Evolutionary conservation across 30 jellyfish, hydroid and myxozoan species (phyloP), one percentile per base, ranked within the genome.

Genomic region (Chrysaora quinquecirrha): DNA sequence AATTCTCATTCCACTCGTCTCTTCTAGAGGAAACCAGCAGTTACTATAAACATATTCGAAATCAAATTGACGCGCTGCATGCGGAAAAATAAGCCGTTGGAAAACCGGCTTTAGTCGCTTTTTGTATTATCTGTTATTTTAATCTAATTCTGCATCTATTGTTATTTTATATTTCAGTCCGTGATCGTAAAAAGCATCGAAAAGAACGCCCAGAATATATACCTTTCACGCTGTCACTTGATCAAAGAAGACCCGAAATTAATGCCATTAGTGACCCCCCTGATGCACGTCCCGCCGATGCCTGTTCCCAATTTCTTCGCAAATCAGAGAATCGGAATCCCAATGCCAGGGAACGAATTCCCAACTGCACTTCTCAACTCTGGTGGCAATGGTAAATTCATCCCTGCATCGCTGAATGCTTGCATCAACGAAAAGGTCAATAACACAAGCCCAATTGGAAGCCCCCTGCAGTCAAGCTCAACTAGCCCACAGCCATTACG

Each of bases 101-200:
- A n/a, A n/a, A n/a, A n/a, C n/a, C n/a, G n/a, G n/a, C n/a, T n/a
- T n/a, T n/a, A n/a, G n/a, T n/a, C n/a, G n/a, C n/a, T n/a, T n/a
- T n/a, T n/a, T n/a, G n/a, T n/a, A n/a, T n/a, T n/a, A n/a, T n/a
- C n/a, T n/a, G n/a, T n/a, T n/a, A n/a, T n/a, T n/a, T n/a, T n/a
- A n/a, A n/a, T n/a, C n/a, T n/a, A n/a, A n/a, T n/a, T n/a, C n/a
- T n/a, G n/a, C n/a, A n/a, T n/a, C n/a, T n/a, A n/a, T n/a, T n/a
- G n/a, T n/a, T n/a, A n/a, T 50, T 20, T 66, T 48, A 16, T 18
- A 3, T 38, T 56, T 21, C 48, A 91, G 98, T 85, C 98, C 10
- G 86, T 91, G 23, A 91, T 91, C 64, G 88, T 91, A 68, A 91
- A 91, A 85, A 86, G 96, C 32, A 58, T 85, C 52, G 98, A 91